Evolutionary conservation across 2,113 vertebrate species (phyloP).

Genomic region (Eulacestoma nigropectus): DNA sequence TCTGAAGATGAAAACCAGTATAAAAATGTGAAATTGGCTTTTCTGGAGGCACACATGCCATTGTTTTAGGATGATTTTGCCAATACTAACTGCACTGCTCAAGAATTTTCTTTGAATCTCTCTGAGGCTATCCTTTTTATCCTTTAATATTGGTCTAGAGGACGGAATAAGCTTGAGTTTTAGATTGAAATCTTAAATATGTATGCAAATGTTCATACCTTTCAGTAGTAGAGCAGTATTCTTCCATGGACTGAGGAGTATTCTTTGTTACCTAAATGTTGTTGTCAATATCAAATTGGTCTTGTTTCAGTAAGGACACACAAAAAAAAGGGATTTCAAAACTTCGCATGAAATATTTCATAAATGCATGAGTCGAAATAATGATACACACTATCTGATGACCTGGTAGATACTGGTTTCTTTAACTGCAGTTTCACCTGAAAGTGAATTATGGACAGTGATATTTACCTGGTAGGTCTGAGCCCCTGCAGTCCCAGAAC

Average conservation of each 20-base stretch:
- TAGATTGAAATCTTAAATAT: not conserved
- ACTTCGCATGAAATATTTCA: slow-evolving; percentile 45
- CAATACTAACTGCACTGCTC: not conserved
- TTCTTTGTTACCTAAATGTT: slow-evolving; percentile 25
- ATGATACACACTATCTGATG: slow-evolving; percentile 41
- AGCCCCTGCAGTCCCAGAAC: slow-evolving; percentile 46
- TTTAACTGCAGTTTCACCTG: slow-evolving; percentile 64
- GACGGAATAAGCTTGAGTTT: not conserved
- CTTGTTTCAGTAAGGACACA: not conserved
- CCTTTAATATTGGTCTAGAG: not conserved
- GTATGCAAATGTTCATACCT: not conserved
- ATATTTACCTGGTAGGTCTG: slow-evolving; percentile 53
- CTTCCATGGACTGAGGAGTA: not conserved
- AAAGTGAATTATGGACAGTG: slow-evolving; percentile 53
- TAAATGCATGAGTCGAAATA: slow-evolving; percentile 40
- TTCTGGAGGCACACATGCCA: not conserved
- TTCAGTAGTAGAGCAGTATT: not conserved
- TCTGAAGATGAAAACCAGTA: not conserved
- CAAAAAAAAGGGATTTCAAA: not conserved
- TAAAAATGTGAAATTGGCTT: not conserved
- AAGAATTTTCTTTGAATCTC: not conserved
- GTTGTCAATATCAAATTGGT: not conserved
- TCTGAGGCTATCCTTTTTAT: not conserved
- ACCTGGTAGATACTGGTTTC: slow-evolving; percentile 46
- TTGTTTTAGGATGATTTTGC: not conserved